Conservation (phyloP, 2,888 invertebrate species). For the Eupithecia centaureata region DNA sequence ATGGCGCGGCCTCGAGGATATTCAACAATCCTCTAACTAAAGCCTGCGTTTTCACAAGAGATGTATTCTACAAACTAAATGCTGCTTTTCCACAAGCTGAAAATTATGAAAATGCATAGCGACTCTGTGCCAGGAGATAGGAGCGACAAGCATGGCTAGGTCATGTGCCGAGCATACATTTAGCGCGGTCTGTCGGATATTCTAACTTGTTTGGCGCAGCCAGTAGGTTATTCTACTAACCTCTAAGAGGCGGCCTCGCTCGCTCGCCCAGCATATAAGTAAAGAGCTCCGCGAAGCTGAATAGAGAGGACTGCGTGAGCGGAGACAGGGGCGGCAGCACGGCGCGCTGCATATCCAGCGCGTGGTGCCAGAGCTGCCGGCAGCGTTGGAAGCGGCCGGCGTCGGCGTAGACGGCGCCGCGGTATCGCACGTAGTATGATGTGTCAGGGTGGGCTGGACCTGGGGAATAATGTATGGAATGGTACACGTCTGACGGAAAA, state of each 20-base stretch:
- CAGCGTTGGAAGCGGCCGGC: constrained; percentile 96
- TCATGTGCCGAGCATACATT: background rate
- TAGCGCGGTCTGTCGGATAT: constrained; percentile 20
- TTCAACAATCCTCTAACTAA: too few species aligned
- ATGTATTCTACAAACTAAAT: too few species aligned
- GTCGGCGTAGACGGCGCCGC: constrained; percentile 97
- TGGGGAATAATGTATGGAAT: constrained; percentile 43
- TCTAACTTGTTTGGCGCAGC: constrained; percentile 5
- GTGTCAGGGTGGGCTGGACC: constrained; percentile 98
- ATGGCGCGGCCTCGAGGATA: too few species aligned
- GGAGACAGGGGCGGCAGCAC: constrained; percentile 96
- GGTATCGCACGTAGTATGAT: constrained; percentile 97
- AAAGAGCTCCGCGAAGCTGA: constrained; percentile 97
- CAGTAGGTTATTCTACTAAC: constrained; percentile 45
- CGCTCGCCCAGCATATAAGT: constrained; percentile 97
- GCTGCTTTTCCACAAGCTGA: too few species aligned
- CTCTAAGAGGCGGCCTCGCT: constrained; percentile 87
- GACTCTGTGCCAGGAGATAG: background rate
- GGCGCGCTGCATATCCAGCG: constrained; percentile 97
- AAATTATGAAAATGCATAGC: too few species aligned
- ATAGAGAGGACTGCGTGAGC: constrained; percentile 96
- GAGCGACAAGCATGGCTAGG: background rate
- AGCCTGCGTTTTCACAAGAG: too few species aligned
- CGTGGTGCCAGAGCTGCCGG: constrained; percentile 98
- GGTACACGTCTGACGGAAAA: too few species aligned